Base-by-base conservation (phyloP, 2,888 invertebrate genomes). In the Coelogynopora nodosa region DNA sequence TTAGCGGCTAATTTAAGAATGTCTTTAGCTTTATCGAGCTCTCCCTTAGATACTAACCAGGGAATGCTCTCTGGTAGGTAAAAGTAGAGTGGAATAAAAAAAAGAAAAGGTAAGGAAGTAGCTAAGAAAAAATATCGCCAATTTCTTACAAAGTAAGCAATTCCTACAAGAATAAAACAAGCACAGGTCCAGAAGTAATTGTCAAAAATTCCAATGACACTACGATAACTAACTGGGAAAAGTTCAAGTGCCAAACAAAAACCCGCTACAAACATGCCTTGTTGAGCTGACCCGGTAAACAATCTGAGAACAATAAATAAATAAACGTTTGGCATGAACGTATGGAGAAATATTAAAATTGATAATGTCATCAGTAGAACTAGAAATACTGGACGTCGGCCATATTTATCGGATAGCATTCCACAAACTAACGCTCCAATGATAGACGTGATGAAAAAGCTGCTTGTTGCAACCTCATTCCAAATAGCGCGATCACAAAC, bases 61-160 rank as follows among this genome's bases (percentile, higher is more conserved):
- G 80, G 80, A 86, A 86, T 86, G 28, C 86, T 86, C 82, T 86
- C 86, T 10, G 86, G 86, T 23, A 86, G 27, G 80, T 29, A 80
- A 28, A 27, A 86, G 49, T 31, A 49, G 26, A 85, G 1, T 27
- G 74, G 30, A 85, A 67, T 67, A 84, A 26, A 86, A 26, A 80
- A n/a, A 31, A 82, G 5, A 74, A 86, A 31, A 13, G 86, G 74
- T 5, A 86, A 10, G 29, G 86, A 82, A 30, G 86, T 86, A 30
- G 31, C 31, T 18, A 82, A 29, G 28, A 82, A 86, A 27, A 74
- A 86, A 23, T 23, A 74, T n/a, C 31, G n/a, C 86, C 86, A 86
- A 30, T 28, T 80, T 86, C 86, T 86, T 1, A 86, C 31, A 82
- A 86, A 86, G 30, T 84, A 86, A 23, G 80, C 49, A 82, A 80